phyloP scores from a whole-genome alignment of 1,140 invertebrate species.

The Rhyacophila brunnea region DNA sequence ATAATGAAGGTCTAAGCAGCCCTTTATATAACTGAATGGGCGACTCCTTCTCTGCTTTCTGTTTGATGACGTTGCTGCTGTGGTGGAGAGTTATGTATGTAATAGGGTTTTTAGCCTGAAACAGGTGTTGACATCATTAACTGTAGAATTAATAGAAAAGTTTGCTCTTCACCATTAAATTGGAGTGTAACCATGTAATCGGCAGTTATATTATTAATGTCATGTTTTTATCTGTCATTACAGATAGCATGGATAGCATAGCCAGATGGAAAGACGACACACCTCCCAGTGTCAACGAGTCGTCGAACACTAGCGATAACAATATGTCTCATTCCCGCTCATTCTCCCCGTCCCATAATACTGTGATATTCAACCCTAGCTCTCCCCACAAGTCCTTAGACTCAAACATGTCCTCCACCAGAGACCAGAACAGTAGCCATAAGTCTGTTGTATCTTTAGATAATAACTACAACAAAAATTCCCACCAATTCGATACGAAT shows the following conservation, averaged over 20 bases:
- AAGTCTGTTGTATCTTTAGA: conserved; percentile 40
- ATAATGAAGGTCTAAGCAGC: no score
- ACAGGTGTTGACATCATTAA: no score
- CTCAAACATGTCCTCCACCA: conserved; percentile 30
- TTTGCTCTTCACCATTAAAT: no score
- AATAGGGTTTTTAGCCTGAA: no score
- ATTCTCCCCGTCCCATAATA: conserved; percentile 48
- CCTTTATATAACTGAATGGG: no score
- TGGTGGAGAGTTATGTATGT: no score
- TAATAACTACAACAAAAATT: conserved; percentile 35
- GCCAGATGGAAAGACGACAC: conserved; percentile 55
- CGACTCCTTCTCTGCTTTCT: no score
- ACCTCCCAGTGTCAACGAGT: conserved; percentile 45
- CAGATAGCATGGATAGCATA: conserved; percentile 53
- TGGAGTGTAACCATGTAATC: no score
- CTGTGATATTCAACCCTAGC: conserved; percentile 48
- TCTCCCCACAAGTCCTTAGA: conserved; percentile 32
- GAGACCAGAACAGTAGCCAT: conserved; percentile 41
- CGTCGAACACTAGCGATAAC: conserved; percentile 50
- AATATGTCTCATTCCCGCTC: conserved; percentile 39
- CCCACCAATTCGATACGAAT: conserved; percentile 37
- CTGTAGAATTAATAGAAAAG: no score
- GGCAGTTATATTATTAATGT: no score
- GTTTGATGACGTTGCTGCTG: no score
- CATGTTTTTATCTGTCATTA: no score